phyloP scores from a whole-genome alignment of 2,797 vertebrate genomes.

The Onychomys arenicola region DNA sequence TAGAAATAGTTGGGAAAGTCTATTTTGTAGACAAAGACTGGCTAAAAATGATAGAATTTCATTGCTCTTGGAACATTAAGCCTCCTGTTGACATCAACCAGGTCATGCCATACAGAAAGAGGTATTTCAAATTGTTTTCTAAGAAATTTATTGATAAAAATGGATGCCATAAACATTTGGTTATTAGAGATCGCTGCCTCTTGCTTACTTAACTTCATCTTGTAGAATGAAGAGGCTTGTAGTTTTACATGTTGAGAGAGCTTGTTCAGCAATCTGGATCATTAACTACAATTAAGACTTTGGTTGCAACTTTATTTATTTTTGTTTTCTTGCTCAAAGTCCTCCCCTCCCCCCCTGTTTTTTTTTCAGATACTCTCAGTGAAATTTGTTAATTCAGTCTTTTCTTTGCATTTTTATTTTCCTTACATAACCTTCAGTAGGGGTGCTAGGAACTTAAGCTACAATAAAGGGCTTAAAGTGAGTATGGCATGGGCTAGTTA shows the following conservation, averaged over 20 bases:
- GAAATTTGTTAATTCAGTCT: background rate
- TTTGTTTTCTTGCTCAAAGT: conserved; percentile 51
- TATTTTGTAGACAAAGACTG: conserved; percentile 52
- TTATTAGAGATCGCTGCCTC: background rate
- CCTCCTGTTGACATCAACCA: background rate
- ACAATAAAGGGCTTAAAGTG: background rate
- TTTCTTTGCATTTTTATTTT: background rate
- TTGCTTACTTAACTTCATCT: background rate
- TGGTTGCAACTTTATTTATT: background rate
- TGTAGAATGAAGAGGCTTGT: background rate
- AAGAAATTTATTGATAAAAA: conserved; percentile 22
- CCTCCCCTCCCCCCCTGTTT: background rate
- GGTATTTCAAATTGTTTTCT: conserved; percentile 24
- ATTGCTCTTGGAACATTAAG: background rate
- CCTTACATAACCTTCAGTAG: background rate
- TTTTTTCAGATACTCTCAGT: background rate
- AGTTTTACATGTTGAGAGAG: background rate
- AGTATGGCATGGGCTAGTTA: background rate
- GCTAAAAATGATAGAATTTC: background rate
- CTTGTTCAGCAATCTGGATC: background rate
- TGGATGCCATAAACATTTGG: background rate
- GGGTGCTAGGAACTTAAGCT: background rate
- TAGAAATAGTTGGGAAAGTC: background rate
- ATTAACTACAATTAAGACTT: background rate
- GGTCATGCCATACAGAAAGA: background rate